phyloP scores from a whole-genome alignment of 2,888 invertebrate species.

The Campaea margaritaria region DNA sequence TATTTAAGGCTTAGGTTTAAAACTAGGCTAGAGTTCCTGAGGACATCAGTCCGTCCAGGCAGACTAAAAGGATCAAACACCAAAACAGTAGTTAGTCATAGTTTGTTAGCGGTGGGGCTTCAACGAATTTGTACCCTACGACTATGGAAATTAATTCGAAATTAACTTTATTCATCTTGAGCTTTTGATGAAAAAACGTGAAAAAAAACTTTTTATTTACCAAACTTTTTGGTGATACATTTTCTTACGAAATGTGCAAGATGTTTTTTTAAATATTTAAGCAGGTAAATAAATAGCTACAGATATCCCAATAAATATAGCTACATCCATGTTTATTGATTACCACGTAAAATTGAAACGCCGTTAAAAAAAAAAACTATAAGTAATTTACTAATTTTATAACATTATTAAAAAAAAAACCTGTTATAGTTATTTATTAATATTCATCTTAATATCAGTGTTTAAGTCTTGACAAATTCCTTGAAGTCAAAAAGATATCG shows the following conservation, averaged over 20 bases:
- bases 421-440: background rate
- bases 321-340: background rate
- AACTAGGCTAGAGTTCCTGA: slow-evolving; percentile 76
- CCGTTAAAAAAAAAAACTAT: background rate
- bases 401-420: too few species aligned
- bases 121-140: slow-evolving; percentile 50
- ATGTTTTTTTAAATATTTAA: background rate
- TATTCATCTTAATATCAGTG: background rate
- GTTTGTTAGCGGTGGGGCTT: slow-evolving; percentile 56
- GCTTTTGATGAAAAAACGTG: too few species aligned
- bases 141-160: background rate
- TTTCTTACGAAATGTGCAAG: background rate
- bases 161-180: too few species aligned
- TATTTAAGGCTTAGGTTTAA: slow-evolving; percentile 42
- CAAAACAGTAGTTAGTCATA: slow-evolving; percentile 81
- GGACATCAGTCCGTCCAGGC: slow-evolving; percentile 82
- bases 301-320: too few species aligned
- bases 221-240: too few species aligned
- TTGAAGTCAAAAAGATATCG: slow-evolving; percentile 49
- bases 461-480: slow-evolving; percentile 38
- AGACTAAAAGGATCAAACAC: slow-evolving; percentile 79
- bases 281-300: too few species aligned
- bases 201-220: too few species aligned
- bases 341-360: background rate
- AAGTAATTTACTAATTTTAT: background rate